Percentiles rank a stretch among this genome's conserved stretches.
Conservation (phyloP, 2,888 invertebrate genomes). For the Amiota mariae region DNA sequence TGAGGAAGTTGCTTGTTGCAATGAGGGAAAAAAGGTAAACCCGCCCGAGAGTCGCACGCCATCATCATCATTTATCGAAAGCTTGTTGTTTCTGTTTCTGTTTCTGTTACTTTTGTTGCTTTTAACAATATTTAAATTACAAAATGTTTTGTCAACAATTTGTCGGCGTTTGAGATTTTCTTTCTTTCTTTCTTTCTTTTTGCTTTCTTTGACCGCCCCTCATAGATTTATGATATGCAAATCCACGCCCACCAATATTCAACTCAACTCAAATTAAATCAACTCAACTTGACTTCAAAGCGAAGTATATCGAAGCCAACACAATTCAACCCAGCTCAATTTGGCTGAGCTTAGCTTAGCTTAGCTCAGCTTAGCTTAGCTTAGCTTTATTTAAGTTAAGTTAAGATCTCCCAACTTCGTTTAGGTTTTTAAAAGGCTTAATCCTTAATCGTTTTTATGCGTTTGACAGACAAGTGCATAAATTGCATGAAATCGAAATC, state of each 20-base stretch:
- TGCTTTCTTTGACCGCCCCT: background rate
- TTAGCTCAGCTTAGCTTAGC: no score
- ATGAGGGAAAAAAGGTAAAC: constrained; percentile 12
- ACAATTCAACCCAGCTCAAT: no score
- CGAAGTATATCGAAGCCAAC: background rate
- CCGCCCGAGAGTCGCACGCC: background rate
- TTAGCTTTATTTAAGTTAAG: no score
- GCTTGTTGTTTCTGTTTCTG: constrained; percentile 45
- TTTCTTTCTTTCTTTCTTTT: background rate
- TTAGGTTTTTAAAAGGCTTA: constrained; percentile 24
- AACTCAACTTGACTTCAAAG: background rate
- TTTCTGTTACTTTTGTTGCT: constrained; percentile 33
- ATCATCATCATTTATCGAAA: constrained; percentile 21
- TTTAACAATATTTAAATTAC: constrained; percentile 62
- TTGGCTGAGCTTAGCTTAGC: no score
- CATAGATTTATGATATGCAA: constrained; percentile 18
- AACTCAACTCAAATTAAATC: constrained; percentile 11
- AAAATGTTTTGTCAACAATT: constrained; percentile 66
- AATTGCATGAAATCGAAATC: constrained; percentile 57
- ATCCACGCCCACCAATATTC: constrained; percentile 4
- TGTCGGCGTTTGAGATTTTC: constrained; percentile 52
- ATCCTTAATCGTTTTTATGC: constrained; percentile 17
- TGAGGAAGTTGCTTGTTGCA: constrained; percentile 54
- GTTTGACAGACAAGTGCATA: constrained; percentile 61
- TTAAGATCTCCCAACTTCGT: background rate